A percentile compares a stretch with the other conserved stretches of the same genome.
These are phyloP conservation scores for Acestrorhynchus altus DNA, from an alignment of 2,797 vertebrate genomes.

Conservation along the genomic window DNA sequence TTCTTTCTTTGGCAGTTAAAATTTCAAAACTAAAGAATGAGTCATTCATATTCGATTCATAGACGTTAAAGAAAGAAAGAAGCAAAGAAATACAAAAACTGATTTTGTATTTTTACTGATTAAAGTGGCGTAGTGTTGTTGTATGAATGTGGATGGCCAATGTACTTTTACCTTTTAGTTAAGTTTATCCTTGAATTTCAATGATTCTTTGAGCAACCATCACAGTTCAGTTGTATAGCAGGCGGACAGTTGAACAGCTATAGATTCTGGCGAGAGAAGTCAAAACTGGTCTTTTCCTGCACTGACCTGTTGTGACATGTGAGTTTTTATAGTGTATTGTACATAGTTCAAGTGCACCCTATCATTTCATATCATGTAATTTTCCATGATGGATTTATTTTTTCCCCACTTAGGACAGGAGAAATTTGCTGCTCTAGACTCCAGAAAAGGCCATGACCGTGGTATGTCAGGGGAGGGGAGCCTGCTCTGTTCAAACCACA, in stretches of 20 bases:
- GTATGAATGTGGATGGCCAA: no score
- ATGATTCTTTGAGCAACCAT: neutral
- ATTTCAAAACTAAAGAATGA: neutral
- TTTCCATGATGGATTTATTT: constrained; percentile 73
- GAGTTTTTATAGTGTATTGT: constrained; percentile 4
- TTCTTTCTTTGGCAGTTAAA: neutral
- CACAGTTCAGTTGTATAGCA: neutral
- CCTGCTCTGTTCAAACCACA: constrained; percentile 58
- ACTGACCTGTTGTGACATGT: constrained; percentile 8
- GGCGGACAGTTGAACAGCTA: neutral
- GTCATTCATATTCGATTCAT: no score
- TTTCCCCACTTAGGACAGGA: constrained; percentile 33
- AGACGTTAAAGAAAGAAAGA: no score
- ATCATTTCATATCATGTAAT: constrained; percentile 37
- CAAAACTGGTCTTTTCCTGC: neutral
- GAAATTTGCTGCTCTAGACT: constrained; percentile 72
- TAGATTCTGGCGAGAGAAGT: neutral
- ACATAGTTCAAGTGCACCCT: constrained; percentile 14
- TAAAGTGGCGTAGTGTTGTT: no score
- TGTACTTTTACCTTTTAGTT: no score
- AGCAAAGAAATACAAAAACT: no score
- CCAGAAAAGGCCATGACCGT: constrained; percentile 67
- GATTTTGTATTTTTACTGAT: no score
- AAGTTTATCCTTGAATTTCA: no score
- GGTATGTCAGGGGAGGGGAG: constrained; percentile 66